A percentile compares a stretch with the other conserved stretches of the same genome.
phyloP scores from a whole-genome alignment of 2,113 vertebrate species.

The Hemicordylus capensis region DNA sequence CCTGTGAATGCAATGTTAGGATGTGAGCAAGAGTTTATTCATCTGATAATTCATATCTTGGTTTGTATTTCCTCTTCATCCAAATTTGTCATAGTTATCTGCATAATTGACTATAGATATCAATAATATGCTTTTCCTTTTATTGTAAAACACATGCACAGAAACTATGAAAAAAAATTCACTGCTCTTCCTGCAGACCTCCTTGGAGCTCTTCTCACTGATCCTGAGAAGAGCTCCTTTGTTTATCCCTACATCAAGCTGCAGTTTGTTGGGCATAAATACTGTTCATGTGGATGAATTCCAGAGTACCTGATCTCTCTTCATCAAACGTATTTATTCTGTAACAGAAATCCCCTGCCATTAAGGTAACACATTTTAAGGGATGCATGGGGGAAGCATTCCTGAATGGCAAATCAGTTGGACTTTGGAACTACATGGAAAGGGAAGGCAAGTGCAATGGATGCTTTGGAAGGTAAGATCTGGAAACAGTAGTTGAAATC shows the following conservation, averaged over 20 bases:
- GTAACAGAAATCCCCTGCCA: constrained; percentile 78
- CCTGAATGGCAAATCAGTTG: constrained; percentile 87
- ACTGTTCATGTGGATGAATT: neutral
- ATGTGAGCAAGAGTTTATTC: no score
- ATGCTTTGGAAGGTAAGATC: constrained; percentile 90
- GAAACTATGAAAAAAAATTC: constrained; percentile 4
- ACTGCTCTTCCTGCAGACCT: no score
- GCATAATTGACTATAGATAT: neutral
- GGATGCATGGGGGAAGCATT: constrained; percentile 89
- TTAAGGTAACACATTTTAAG: constrained; percentile 86
- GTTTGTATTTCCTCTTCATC: neutral
- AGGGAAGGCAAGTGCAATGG: constrained; percentile 87
- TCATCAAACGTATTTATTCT: neutral
- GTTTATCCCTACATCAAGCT: constrained; percentile 3
- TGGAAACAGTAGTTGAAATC: rapidly evolving
- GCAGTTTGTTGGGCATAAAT: constrained; percentile 10
- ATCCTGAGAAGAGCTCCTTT: no score
- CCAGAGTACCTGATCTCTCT: constrained; percentile 11
- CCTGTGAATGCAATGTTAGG: no score
- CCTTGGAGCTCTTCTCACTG: no score
- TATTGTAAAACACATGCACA: neutral
- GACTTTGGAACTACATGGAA: constrained; percentile 91
- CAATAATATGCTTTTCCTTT: neutral
- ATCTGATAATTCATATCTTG: neutral
- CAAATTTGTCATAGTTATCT: constrained; percentile 22